A percentile compares a stretch with the other conserved stretches of the same genome.
These are phyloP conservation scores for Proctacanthus coquilletti DNA, from an alignment of 1,140 invertebrate genomes.

Conservation along the genomic window DNA sequence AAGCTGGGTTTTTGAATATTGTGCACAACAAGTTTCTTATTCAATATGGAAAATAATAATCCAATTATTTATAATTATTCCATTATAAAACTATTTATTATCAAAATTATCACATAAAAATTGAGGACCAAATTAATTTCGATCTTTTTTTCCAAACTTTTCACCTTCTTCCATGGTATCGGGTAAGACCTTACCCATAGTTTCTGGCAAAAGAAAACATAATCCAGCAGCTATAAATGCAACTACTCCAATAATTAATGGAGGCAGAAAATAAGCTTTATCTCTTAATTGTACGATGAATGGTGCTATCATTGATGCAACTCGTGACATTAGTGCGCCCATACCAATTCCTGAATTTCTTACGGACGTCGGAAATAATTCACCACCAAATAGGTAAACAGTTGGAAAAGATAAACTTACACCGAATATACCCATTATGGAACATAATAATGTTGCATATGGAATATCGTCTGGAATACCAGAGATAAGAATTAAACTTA, in stretches of 20 bases:
- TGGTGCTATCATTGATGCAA: constrained; percentile 36
- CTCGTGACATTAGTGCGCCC: constrained; percentile 33
- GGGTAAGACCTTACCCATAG: constrained; percentile 31
- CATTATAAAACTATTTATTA: no score
- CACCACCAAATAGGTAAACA: constrained; percentile 35
- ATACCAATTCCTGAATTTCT: constrained; percentile 35
- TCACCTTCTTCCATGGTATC: neutral
- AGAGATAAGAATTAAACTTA: no score
- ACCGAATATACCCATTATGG: constrained; percentile 5
- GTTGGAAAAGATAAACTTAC: constrained; percentile 34
- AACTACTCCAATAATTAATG: constrained; percentile 45
- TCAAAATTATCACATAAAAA: no score
- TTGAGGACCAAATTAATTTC: no score
- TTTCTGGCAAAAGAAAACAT: constrained; percentile 52
- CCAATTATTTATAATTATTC: no score
- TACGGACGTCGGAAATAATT: constrained; percentile 36
- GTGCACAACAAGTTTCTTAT: no score
- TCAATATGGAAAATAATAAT: no score
- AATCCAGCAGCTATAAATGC: constrained; percentile 44
- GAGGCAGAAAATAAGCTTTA: constrained; percentile 37
- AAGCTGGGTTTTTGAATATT: no score
- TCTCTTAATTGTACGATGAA: constrained; percentile 29
- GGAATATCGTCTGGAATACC: constrained; percentile 32
- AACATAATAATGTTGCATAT: neutral
- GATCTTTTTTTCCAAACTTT: neutral